Conservation (phyloP, 1,140 invertebrate genomes). For the Portunus trituberculatus region DNA sequence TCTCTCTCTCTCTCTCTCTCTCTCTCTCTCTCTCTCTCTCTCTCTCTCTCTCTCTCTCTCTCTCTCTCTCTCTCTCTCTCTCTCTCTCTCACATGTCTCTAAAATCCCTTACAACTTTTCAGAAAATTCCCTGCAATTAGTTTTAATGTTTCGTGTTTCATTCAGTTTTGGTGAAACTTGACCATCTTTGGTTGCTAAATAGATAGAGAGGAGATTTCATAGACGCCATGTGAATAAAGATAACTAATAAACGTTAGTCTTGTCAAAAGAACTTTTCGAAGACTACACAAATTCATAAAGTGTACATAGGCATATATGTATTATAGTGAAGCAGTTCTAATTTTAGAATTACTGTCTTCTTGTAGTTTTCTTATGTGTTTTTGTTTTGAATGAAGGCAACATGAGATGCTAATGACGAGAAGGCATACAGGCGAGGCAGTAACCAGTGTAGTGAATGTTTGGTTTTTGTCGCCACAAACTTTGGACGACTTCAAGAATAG, state of each 20-base stretch:
- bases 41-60: not conserved
- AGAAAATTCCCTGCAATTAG: not conserved
- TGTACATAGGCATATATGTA: too few species aligned
- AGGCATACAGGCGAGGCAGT: too few species aligned
- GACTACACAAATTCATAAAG: not conserved
- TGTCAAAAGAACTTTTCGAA: not conserved
- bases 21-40: constrained; percentile 29
- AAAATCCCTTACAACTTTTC: not conserved
- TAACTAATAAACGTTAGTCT: not conserved
- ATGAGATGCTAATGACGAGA: too few species aligned
- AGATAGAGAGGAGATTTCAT: not conserved
- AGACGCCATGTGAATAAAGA: not conserved
- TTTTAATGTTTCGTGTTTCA: not conserved
- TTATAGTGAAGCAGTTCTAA: too few species aligned
- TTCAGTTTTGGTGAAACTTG: not conserved
- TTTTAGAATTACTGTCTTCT: too few species aligned
- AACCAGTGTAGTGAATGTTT: too few species aligned
- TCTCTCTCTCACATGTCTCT: not conserved
- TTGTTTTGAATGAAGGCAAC: too few species aligned
- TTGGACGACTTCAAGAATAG: not conserved
- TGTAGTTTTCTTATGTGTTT: too few species aligned
- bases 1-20: constrained; percentile 29
- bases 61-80: not conserved
- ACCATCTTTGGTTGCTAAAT: not conserved
- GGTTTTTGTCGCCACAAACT: not conserved